Conservation (phyloP, 2,113 vertebrate genomes). For the Syngnathus floridae region DNA sequence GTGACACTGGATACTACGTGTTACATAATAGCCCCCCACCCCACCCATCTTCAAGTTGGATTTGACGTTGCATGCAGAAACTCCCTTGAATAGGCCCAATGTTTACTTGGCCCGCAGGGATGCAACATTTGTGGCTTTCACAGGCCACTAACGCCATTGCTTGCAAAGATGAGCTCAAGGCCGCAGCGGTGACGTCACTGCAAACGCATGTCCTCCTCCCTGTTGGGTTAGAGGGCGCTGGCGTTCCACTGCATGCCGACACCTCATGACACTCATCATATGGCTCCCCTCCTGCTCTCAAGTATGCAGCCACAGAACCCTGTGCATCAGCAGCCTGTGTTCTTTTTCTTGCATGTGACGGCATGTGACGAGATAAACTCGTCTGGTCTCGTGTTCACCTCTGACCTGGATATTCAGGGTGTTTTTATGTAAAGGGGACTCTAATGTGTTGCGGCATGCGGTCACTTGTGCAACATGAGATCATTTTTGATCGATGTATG, state of each 20-base stretch:
- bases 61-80: not conserved
- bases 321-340: constrained; percentile 16
- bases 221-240: constrained; percentile 10
- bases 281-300: constrained; percentile 15
- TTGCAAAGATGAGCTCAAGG: constrained; percentile 39
- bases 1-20: not conserved
- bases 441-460: constrained; percentile 14
- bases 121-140: not conserved
- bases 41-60: not conserved
- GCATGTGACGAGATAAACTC: constrained; percentile 19
- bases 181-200: constrained; percentile 46
- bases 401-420: constrained; percentile 10
- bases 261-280: constrained; percentile 36
- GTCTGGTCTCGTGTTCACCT: constrained; percentile 3
- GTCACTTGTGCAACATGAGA: constrained; percentile 20
- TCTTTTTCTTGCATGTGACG: constrained; percentile 22
- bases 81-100: not conserved
- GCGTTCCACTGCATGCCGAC: constrained; percentile 40
- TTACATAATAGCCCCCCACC: constrained; percentile 16
- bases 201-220: constrained; percentile 19
- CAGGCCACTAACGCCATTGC: not conserved
- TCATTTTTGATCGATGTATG: constrained; percentile 1
- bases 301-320: constrained; percentile 4
- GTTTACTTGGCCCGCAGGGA: not conserved
- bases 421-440: constrained; percentile 7